These are phyloP conservation scores for Ricordea florida DNA, from an alignment of 92 coral and sea anemone species.

Conservation along the genomic window DNA sequence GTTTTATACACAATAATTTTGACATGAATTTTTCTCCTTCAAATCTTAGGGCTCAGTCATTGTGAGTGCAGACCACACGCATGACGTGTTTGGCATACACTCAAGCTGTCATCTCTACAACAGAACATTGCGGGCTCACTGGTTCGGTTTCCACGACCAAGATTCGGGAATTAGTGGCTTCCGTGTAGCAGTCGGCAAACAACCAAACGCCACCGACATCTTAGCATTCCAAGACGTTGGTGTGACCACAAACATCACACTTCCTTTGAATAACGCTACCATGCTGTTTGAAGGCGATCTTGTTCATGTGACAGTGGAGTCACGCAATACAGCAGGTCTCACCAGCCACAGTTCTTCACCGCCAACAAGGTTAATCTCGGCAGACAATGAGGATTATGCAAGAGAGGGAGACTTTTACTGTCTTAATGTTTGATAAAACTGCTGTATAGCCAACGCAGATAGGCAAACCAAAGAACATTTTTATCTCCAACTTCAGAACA, in stretches of 20 bases:
- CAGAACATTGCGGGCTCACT: constrained; percentile 78
- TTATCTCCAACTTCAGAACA: no score
- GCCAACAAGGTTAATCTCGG: constrained; percentile 80
- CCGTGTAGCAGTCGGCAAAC: constrained; percentile 67
- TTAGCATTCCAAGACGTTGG: constrained; percentile 54
- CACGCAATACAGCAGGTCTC: constrained; percentile 82
- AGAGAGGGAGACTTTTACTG: no score
- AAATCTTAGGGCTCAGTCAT: constrained; percentile 91
- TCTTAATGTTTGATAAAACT: no score
- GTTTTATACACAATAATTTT: no score
- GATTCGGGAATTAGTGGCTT: constrained; percentile 80
- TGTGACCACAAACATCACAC: no score
- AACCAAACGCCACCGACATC: constrained; percentile 50
- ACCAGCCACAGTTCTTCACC: constrained; percentile 59
- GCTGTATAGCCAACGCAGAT: no score
- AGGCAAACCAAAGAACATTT: no score
- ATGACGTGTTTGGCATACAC: constrained; percentile 77
- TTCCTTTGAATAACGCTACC: constrained; percentile 33
- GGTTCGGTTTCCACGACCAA: constrained; percentile 76
- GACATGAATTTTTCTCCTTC: no score
- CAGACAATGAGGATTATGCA: constrained; percentile 41
- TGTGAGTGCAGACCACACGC: constrained; percentile 80
- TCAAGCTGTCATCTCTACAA: constrained; percentile 84
- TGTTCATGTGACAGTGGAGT: constrained; percentile 73
- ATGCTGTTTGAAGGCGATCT: constrained; percentile 67